Evolutionary conservation across 1,140 invertebrate genomes (phyloP).

Genomic region (Episyrphus balteatus): DNA sequence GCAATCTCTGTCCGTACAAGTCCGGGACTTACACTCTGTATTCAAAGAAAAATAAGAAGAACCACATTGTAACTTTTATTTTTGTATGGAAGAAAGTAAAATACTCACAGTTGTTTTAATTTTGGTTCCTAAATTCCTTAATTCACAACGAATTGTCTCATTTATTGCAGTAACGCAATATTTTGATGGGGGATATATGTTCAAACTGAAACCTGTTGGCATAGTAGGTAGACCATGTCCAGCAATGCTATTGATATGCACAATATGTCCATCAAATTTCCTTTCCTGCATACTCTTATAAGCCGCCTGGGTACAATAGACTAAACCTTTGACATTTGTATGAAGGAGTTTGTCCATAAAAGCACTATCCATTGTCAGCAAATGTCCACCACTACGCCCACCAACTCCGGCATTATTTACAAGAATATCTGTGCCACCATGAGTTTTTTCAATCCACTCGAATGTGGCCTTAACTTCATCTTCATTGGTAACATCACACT

Average conservation of each 20-base stretch:
- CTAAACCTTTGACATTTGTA: slow-evolving; percentile 52
- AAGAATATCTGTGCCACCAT: slow-evolving; percentile 56
- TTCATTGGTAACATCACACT: slow-evolving; percentile 52
- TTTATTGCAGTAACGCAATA: slow-evolving; percentile 41
- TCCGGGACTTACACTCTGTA: slow-evolving; percentile 45
- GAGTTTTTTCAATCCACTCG: slow-evolving; percentile 45
- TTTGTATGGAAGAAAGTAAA: not conserved
- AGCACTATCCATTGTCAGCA: slow-evolving; percentile 13
- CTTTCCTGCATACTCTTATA: slow-evolving; percentile 50
- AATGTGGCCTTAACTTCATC: slow-evolving; percentile 55
- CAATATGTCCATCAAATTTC: slow-evolving; percentile 50
- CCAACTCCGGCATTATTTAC: slow-evolving; percentile 62
- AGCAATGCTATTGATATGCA: slow-evolving; percentile 7
- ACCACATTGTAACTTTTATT: slow-evolving; percentile 3
- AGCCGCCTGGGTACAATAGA: slow-evolving; percentile 50
- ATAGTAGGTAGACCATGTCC: slow-evolving; percentile 8
- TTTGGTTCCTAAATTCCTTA: slow-evolving; percentile 11
- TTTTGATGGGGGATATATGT: slow-evolving; percentile 44
- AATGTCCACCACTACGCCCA: slow-evolving; percentile 40
- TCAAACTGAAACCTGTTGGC: slow-evolving; percentile 8
- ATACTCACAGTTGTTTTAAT: slow-evolving; percentile 12
- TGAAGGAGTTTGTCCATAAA: slow-evolving; percentile 41
- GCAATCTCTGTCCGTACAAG: slow-evolving; percentile 41
- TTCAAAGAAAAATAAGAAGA: not conserved
- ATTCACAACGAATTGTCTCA: slow-evolving; percentile 39